Conservation (phyloP, 2,113 vertebrate species). For the Centropus unirufus region DNA sequence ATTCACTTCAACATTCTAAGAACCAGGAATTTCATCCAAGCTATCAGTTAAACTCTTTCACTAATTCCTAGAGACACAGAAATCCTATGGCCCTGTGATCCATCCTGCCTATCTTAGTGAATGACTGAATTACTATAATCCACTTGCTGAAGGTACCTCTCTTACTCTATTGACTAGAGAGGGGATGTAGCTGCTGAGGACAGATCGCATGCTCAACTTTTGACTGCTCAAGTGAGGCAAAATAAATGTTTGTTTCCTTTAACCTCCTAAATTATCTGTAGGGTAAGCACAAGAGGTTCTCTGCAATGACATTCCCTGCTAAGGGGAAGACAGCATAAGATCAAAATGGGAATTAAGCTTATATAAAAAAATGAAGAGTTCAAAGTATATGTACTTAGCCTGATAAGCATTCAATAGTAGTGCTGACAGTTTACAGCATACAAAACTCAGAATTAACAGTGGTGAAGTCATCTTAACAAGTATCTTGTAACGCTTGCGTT, state of each 20-base stretch:
- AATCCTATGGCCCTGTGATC: not conserved
- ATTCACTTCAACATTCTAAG: not conserved
- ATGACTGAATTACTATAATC: not conserved
- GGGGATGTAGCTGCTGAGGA: not conserved
- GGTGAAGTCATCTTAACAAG: not conserved
- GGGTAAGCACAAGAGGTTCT: not conserved
- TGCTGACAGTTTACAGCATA: not conserved
- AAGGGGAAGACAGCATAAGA: not conserved
- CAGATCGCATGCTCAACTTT: not conserved
- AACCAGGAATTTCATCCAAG: not conserved
- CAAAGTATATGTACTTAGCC: not conserved
- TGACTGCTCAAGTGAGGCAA: not conserved
- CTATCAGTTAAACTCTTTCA: not conserved
- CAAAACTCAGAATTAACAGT: not conserved
- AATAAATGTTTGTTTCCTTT: not conserved
- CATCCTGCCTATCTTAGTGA: not conserved
- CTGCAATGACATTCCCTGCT: not conserved
- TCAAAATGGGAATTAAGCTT: not conserved
- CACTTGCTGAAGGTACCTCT: not conserved
- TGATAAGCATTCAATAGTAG: not conserved
- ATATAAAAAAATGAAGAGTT: not conserved
- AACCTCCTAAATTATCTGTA: not conserved
- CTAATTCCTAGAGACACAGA: not conserved
- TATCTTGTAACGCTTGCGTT: not conserved
- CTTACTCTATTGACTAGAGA: not conserved